Conservation (phyloP, 2,113 vertebrate genomes). For the Nothobranchius kuhntae region DNA sequence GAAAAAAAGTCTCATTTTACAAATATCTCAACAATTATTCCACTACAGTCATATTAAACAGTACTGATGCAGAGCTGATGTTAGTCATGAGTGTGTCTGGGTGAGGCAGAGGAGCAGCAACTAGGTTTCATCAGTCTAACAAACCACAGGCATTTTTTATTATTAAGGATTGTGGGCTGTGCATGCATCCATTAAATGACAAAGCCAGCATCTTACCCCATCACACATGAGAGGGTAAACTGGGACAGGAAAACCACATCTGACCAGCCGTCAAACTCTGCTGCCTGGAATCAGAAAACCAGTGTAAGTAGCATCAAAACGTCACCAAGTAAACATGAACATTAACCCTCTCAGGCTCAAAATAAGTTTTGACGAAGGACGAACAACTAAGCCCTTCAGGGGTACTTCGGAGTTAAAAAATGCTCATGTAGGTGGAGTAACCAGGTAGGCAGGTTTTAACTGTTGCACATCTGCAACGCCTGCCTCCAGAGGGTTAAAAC, state of each 20-base stretch:
- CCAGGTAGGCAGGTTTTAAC: too few relatives aligned
- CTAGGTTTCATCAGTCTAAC: background rate
- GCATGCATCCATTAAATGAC: background rate
- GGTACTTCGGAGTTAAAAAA: too few relatives aligned
- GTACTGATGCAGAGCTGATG: background rate
- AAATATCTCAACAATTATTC: background rate
- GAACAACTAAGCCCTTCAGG: too few relatives aligned
- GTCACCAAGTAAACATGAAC: too few relatives aligned
- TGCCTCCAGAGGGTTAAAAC: too few relatives aligned
- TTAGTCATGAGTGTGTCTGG: background rate
- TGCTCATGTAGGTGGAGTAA: too few relatives aligned
- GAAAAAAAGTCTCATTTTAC: background rate
- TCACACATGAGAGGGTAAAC: constrained; percentile 78
- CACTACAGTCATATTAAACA: constrained; percentile 12
- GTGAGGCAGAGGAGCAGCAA: background rate
- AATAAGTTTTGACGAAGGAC: too few relatives aligned
- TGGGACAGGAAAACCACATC: constrained; percentile 74
- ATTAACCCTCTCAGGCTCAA: background rate
- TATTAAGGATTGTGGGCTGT: constrained; percentile 8
- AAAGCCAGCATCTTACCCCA: constrained; percentile 70
- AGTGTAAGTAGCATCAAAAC: too few relatives aligned
- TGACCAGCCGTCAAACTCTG: constrained; percentile 78
- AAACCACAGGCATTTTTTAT: background rate
- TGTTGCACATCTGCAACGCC: too few relatives aligned
- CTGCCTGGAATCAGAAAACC: constrained; percentile 55